phyloP scores from a whole-genome alignment of 2,888 invertebrate species.

The Patella depressa region DNA sequence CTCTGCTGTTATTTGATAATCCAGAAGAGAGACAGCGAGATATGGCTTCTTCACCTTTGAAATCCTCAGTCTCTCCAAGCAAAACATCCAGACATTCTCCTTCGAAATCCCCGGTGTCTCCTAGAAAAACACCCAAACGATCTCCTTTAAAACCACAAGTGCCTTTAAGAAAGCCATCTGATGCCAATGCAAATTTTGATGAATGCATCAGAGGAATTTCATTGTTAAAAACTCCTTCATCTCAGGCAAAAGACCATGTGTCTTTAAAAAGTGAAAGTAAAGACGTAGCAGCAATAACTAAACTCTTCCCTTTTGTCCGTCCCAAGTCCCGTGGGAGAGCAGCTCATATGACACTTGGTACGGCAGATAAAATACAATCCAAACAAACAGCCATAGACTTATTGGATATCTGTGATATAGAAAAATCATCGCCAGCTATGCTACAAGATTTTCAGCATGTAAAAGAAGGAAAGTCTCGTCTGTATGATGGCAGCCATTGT shows the following conservation, averaged over 20 bases:
- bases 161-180: conserved; percentile 17
- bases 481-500: conserved; percentile 37
- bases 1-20: conserved; percentile 60
- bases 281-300: not conserved
- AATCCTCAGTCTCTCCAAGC: not conserved
- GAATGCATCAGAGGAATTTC: not conserved
- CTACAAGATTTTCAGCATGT: conserved; percentile 23
- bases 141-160: not conserved
- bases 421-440: conserved; percentile 9
- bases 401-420: conserved; percentile 37
- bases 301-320: not conserved
- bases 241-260: not conserved
- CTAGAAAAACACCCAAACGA: not conserved
- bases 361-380: conserved; percentile 37
- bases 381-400: conserved; percentile 43
- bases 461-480: conserved; percentile 29
- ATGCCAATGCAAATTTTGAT: not conserved
- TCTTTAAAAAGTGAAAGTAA: not conserved
- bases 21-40: conserved; percentile 46
- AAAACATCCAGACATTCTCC: not conserved
- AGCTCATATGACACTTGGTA: conserved; percentile 55
- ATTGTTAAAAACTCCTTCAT: not conserved
- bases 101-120: not conserved
- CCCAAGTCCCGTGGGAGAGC: conserved; percentile 37
- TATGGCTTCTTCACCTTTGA: not conserved